These are phyloP conservation scores for Crypturellus tataupa DNA, from an alignment of 2,797 vertebrate species.

Conservation along the genomic window DNA sequence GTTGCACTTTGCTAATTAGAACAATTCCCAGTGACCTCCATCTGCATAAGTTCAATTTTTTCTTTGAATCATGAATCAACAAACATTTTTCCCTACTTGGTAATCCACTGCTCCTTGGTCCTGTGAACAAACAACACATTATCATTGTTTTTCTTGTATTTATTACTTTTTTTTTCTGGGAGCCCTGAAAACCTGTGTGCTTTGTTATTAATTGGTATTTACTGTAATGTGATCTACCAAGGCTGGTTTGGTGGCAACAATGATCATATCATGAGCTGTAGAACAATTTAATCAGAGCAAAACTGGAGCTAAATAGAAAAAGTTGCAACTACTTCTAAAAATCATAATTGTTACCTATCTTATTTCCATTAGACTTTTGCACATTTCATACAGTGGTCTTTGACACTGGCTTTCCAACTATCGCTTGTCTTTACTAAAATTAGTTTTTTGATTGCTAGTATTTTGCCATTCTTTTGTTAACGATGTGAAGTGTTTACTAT, in stretches of 20 bases:
- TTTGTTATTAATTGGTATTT: background rate
- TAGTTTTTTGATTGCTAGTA: background rate
- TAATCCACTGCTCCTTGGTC: background rate
- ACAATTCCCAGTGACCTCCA: conserved; percentile 68
- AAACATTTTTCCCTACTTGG: conserved; percentile 29
- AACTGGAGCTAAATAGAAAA: fast-evolving
- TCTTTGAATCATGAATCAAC: conserved; percentile 35
- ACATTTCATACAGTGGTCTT: background rate
- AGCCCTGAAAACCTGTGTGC: background rate
- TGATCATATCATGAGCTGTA: background rate
- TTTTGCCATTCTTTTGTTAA: background rate
- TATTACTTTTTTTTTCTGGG: background rate
- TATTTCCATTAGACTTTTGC: background rate
- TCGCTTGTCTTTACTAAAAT: conserved; percentile 2
- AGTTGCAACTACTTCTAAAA: background rate
- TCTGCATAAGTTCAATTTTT: conserved; percentile 58
- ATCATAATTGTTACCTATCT: background rate
- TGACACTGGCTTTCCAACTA: background rate
- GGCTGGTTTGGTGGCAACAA: background rate
- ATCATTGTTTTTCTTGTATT: background rate
- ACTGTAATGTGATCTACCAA: background rate
- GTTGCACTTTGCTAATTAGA: conserved; percentile 70
- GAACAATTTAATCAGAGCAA: background rate
- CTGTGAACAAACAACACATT: background rate
- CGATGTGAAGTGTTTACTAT: background rate